phyloP scores from a whole-genome alignment of 1,140 invertebrate genomes.

The Scaptomyza montana region DNA sequence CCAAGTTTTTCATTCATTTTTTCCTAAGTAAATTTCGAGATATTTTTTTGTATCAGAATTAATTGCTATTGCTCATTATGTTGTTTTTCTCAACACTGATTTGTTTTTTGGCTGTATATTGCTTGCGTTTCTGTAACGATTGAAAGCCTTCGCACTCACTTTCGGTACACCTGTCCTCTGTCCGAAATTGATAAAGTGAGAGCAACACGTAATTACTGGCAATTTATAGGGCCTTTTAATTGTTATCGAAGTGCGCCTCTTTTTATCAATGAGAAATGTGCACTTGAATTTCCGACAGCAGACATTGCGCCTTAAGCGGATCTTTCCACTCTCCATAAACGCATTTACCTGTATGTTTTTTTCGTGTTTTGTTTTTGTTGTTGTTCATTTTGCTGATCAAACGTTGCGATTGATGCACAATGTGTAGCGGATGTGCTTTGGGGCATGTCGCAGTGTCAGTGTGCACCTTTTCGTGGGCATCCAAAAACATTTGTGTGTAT shows the following conservation, averaged over 20 bases:
- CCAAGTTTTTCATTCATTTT: conserved; percentile 13
- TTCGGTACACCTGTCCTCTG: conserved; percentile 27
- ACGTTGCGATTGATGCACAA: not conserved
- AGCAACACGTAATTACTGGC: conserved; percentile 32
- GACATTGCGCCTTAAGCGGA: conserved; percentile 27
- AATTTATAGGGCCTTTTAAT: conserved; percentile 78
- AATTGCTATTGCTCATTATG: conserved; percentile 40
- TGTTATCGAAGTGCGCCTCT: conserved; percentile 55
- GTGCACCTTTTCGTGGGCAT: conserved; percentile 1
- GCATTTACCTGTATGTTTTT: conserved; percentile 9
- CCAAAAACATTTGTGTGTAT: conserved; percentile 1
- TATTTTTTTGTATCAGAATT: too few relatives aligned
- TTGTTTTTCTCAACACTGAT: not conserved
- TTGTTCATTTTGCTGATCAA: not conserved
- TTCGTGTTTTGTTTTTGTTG: not conserved
- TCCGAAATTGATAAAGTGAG: conserved; percentile 71
- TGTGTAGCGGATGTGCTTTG: conserved; percentile 11
- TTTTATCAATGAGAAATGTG: conserved; percentile 77
- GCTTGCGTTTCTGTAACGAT: conserved; percentile 7
- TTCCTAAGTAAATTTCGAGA: too few relatives aligned
- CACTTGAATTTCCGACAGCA: conserved; percentile 71
- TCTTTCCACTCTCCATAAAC: not conserved
- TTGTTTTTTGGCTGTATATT: not conserved
- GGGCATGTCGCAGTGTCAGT: conserved; percentile 14
- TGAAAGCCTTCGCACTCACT: conserved; percentile 1